Conservation (phyloP, 2,888 invertebrate species). For the Agrypnus murinus region DNA sequence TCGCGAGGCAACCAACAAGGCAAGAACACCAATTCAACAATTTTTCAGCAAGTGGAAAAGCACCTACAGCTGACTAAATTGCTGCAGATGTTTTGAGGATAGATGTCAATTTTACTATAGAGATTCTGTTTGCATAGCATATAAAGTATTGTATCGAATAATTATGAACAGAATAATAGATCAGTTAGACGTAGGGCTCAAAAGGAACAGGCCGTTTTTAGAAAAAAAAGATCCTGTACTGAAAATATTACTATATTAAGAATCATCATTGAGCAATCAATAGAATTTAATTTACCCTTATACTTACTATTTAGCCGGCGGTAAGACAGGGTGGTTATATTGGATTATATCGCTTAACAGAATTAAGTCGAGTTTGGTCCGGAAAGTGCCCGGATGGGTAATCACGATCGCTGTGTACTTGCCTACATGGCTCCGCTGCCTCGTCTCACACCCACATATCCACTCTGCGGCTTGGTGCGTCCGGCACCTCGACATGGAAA, state of each 20-base stretch:
- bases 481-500: too few species aligned
- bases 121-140: not conserved
- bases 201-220: conserved; percentile 7
- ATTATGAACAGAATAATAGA: conserved; percentile 5
- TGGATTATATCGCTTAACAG: too few species aligned
- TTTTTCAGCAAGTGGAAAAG: conserved; percentile 13
- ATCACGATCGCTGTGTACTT: too few species aligned
- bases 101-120: not conserved
- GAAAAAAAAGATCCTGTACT: conserved; percentile 8
- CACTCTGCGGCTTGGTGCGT: too few species aligned
- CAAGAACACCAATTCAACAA: conserved; percentile 1
- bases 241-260: not conserved
- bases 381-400: too few species aligned
- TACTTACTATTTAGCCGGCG: too few species aligned
- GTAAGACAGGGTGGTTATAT: too few species aligned
- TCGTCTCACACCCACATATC: too few species aligned
- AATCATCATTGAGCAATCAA: not conserved
- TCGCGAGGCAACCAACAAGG: not conserved
- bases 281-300: conserved; percentile 7
- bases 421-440: too few species aligned
- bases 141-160: conserved; percentile 1
- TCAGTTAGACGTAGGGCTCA: not conserved
- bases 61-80: not conserved
- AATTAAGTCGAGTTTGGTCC: too few species aligned
- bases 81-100: not conserved